Base-by-base conservation (phyloP, 2,888 invertebrate species). In the Leptopilina syphax region DNA sequence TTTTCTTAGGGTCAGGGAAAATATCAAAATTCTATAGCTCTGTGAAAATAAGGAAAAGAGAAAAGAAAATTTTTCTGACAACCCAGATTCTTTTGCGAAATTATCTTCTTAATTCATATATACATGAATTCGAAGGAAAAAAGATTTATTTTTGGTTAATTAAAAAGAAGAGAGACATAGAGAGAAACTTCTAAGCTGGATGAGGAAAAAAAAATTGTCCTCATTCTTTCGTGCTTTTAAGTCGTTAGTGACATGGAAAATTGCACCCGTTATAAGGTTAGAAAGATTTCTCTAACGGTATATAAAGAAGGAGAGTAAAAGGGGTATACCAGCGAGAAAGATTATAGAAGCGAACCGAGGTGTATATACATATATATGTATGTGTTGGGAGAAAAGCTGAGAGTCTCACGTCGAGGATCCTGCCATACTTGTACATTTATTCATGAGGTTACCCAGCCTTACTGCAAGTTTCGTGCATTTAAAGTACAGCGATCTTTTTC, bases 371-470 rank as follows among this genome's bases (percentile, higher is more conserved):
- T 27, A 27, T 12, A 27, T 73, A 54, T 50, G 27, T 73, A 54
- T 54, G 57, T 73, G 44, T 44, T 44, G 44, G 44, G 8, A n/a
- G 27, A 27, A 3, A 70, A 50, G 12, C 50, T 57, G 44, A 67
- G 67, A 67, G 47, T 67, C 54, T 60, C 34, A 76, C 54, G 47
- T 24, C 27, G n/a, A 50, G 18, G 24, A 70, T 70, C 47, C 76
- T 79, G 67, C 65, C 60, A 50, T 47, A 44, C 60, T 47, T 27
- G 82, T 80, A 80, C 79, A 82, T 82, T 86, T 86, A 85, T 86
- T 86, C 85, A 84, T 83, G 82, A 85, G 81, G 18, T 81, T 67
- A 79, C 79, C 47, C 34, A 57, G 57, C 57, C 34, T 54, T 73
- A 34, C 44, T 27, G 24, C 70, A 73, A 73, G 73, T 73, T 73